Base-by-base conservation (phyloP, 2,113 vertebrate genomes). In the Pipra filicauda region DNA sequence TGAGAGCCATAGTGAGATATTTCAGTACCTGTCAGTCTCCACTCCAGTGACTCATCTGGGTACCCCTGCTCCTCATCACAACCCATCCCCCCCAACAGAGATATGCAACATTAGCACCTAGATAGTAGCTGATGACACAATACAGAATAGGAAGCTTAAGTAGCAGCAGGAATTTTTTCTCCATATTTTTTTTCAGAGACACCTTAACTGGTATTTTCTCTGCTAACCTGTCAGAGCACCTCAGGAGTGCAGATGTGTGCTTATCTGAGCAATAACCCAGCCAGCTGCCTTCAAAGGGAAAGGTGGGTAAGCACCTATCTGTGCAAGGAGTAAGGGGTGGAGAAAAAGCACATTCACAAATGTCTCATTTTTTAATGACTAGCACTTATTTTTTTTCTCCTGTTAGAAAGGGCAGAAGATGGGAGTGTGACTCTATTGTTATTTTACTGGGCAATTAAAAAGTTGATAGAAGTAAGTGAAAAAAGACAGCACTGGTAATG, bases 241-340 rank as follows among this genome's bases (percentile, higher is more conserved):
- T 91, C n/a, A 31, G 77, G 39, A 92, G 27, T 19, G 61, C 65
- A 91, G 70, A 64, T 85, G 44, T 95, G 65, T 67, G 35, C 61
- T 95, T 81, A 67, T 87, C 73, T 94, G 86, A 87, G 76, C 48
- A 88, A n/a, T 49, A 93, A 66, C 54, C 24, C 54, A 70, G 54
- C 13, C 88, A 90, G 62, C 75, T 93, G 71, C 37, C 75, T 91
- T 94, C 88, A 88, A 83, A 85, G 85, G 13, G 62, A 79, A 79
- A 67, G 28, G 58, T 91, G 71, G 66, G 67, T 79, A 48, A 66
- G 44, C 2, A 1, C 67, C 69, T 85, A 61, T 73, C n/a, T 73
- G 62, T 85, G n/a, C 37, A 88, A 88, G 37, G 64, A 65, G 15
- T 46, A 43, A 43, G 5, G 27, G 8, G n/a, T 62, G 41, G 67